These are phyloP conservation scores for Pipra filicauda DNA, from an alignment of 2,113 vertebrate species.

Conservation along the genomic window DNA sequence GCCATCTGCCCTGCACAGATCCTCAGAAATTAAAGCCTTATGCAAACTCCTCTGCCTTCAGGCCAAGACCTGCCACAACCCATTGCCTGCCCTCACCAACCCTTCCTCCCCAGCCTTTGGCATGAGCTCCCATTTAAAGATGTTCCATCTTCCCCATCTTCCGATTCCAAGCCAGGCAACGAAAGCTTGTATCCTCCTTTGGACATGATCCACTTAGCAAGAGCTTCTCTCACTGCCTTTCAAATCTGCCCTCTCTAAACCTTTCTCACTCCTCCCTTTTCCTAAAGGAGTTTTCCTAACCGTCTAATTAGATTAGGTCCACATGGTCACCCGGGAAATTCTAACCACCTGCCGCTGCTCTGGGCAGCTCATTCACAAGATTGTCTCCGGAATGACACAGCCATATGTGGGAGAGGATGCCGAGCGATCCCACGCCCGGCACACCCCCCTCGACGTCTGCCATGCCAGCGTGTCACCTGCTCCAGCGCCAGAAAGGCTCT, in stretches of 20 bases:
- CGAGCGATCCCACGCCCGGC: neutral
- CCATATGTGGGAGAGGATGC: neutral
- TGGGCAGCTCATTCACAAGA: neutral
- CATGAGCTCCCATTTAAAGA: neutral
- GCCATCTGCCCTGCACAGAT: conserved; percentile 20
- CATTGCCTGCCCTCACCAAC: neutral
- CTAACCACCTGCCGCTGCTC: neutral
- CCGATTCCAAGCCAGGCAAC: neutral
- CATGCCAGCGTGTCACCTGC: neutral
- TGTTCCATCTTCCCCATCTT: neutral
- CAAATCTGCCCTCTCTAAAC: neutral
- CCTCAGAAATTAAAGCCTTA: conserved; percentile 22
- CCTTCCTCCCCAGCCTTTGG: neutral
- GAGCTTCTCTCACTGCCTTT: neutral
- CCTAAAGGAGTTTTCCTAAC: neutral
- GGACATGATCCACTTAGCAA: neutral
- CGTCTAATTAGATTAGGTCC: conserved; percentile 13
- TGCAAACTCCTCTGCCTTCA: neutral
- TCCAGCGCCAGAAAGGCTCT: neutral
- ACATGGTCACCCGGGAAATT: neutral
- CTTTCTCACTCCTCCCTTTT: neutral
- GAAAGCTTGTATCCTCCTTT: neutral
- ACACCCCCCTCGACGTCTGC: neutral
- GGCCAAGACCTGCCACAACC: conserved; percentile 10
- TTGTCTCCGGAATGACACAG: neutral